A percentile compares a stretch with the other conserved stretches of the same genome.
These are phyloP conservation scores for Rhea pennata DNA, from an alignment of 2,113 vertebrate genomes.

Conservation along the genomic window DNA sequence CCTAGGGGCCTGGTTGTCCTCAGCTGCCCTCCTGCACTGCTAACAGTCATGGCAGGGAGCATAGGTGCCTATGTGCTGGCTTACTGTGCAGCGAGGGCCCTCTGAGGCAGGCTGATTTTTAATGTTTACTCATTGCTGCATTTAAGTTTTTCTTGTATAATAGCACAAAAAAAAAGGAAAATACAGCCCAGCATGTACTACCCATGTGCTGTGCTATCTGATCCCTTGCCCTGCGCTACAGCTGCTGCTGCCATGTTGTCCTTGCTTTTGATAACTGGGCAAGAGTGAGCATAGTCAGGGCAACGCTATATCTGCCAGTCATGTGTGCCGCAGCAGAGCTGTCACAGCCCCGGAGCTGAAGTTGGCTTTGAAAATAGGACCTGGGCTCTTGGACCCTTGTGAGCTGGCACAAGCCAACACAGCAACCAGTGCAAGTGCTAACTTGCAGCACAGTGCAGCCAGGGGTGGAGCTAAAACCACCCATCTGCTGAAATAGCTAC, in stretches of 20 bases:
- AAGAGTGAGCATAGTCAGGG: not conserved
- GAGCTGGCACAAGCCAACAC: not conserved
- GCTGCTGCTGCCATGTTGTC: not conserved
- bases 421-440: not conserved
- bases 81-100: not conserved
- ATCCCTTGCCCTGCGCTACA: fast-evolving
- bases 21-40: not conserved
- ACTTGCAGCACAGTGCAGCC: not conserved
- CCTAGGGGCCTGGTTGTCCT: not conserved
- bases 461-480: not conserved
- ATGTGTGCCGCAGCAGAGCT: fast-evolving
- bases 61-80: not conserved
- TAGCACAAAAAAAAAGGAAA: not conserved
- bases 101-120: not conserved
- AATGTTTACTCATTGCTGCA: not conserved
- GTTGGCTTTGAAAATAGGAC: not conserved
- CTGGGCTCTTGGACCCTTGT: not conserved
- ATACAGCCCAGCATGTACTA: not conserved
- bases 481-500: not conserved
- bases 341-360: not conserved
- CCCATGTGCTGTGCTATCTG: not conserved
- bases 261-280: not conserved
- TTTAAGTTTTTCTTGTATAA: not conserved
- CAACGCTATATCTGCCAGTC: not conserved
- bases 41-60: fast-evolving